phyloP scores from a whole-genome alignment of 2,797 vertebrate species.

The Cetoscarus ocellatus region DNA sequence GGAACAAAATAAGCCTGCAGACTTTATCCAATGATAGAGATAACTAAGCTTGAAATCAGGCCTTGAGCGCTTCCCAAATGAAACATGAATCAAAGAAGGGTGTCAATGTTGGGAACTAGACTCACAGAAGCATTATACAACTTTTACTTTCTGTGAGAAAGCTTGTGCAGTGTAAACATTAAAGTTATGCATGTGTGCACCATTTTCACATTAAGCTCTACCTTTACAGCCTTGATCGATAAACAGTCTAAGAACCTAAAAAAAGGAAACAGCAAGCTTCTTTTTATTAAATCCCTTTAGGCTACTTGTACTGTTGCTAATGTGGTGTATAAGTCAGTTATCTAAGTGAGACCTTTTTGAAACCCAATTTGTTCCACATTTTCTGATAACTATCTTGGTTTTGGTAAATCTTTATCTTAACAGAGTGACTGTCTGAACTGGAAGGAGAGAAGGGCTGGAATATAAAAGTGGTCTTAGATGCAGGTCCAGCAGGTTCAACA shows the following conservation, averaged over 20 bases:
- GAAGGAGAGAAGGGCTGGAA: neutral
- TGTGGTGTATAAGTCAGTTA: constrained; percentile 7
- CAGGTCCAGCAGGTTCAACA: too few species aligned
- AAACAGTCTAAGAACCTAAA: neutral
- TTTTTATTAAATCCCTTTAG: neutral
- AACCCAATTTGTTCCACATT: constrained; percentile 31
- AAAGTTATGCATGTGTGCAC: neutral
- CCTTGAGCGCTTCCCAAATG: constrained; percentile 43
- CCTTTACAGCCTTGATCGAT: neutral
- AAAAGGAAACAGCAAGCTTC: neutral
- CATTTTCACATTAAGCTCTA: neutral
- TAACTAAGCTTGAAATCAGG: constrained; percentile 40
- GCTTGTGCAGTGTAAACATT: constrained; percentile 1
- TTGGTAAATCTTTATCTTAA: constrained; percentile 15
- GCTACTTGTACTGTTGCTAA: neutral
- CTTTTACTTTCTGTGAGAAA: constrained; percentile 27
- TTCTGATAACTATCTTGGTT: constrained; percentile 34
- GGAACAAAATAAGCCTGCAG: constrained; percentile 30
- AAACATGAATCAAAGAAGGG: constrained; percentile 54
- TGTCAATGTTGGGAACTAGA: constrained; percentile 61
- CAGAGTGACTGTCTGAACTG: constrained; percentile 8
- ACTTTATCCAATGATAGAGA: constrained; percentile 39
- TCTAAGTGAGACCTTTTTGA: constrained; percentile 15
- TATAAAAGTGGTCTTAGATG: too few species aligned
- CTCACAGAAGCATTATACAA: constrained; percentile 31